phyloP scores from a whole-genome alignment of 2,113 vertebrate genomes.

The Hyla sarda region DNA sequence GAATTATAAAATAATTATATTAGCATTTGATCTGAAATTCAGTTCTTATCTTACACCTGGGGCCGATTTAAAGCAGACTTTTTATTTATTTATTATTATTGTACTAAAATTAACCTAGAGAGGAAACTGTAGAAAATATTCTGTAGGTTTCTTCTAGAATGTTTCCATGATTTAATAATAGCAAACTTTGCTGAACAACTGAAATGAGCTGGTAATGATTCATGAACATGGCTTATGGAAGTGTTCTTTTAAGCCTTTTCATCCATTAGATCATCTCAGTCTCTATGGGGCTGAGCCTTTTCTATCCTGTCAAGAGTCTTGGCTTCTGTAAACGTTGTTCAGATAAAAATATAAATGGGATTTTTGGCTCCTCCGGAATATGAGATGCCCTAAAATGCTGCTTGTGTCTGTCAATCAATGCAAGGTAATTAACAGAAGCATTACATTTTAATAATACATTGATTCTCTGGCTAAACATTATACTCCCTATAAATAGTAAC shows the following conservation, averaged over 20 bases:
- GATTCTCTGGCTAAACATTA: neutral
- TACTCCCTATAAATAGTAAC: conserved; percentile 23
- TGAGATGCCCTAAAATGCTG: conserved; percentile 23
- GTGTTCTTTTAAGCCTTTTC: neutral
- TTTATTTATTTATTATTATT: too few species aligned
- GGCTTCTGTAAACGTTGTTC: neutral
- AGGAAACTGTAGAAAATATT: neutral
- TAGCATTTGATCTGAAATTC: too few species aligned
- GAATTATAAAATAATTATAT: too few species aligned
- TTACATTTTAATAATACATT: conserved; percentile 37
- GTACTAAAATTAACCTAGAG: neutral
- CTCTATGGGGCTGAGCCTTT: conserved; percentile 14
- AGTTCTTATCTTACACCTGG: too few species aligned
- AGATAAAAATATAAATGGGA: conserved; percentile 25
- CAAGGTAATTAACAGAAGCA: conserved; percentile 26
- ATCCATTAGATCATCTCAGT: conserved; percentile 9
- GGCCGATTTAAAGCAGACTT: too few species aligned
- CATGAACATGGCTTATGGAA: neutral
- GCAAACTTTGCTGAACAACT: neutral
- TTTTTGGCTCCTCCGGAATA: conserved; percentile 17
- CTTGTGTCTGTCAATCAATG: conserved; percentile 15
- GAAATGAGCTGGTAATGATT: neutral
- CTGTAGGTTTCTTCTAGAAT: neutral
- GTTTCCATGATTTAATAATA: conserved; percentile 16
- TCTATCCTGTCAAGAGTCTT: conserved; percentile 25